Evolutionary conservation across 2,113 vertebrate genomes (phyloP), one percentile per base, ranked within the genome.

Genomic region (Colinus virginianus): DNA sequence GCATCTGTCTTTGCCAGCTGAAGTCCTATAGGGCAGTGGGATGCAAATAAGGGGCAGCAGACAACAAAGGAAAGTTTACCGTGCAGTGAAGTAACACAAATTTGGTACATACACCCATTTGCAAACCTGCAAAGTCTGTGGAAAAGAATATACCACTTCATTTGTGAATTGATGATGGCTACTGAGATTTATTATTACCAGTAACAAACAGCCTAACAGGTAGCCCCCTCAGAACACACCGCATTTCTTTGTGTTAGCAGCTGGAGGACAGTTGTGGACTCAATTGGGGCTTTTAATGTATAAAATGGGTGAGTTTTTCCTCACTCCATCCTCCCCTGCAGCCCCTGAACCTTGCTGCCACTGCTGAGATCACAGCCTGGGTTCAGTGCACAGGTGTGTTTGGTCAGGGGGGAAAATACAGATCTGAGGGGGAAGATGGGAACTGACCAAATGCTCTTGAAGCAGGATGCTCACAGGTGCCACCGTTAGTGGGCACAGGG

Each of bases 41-140:
- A 86, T 90, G 71, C 49, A 77, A 93, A 55, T 62, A 84, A 66
- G n/a, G 88, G 34, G 68, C 85, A 96, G 46, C 23, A 70, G n/a
- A 28, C 28, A 70, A 55, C 25, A 83, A 36, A 77, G 63, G 20
- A 63, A 74, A 67, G 55, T 59, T 89, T 87, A 34, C 17, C 61
- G 7, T 5, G 36, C 81, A 80, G 71, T 32, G 19, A 81, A 79
- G 25, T 49, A 9, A 36, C 45, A 78, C 62, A 76, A 58, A 58
- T 84, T 84, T 76, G n/a, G 69, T 78, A 85, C 83, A 62, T 32
- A 68, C 14, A 66, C 51, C 5, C 5, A 76, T 48, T 40, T 90
- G 43, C 17, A 86, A 78, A 71, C n/a, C 53, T 76, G 67, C 9
- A 48, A 84, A 78, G 43, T 15, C 45, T 83, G 15, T 67, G 82